Conservation (phyloP, 2,888 invertebrate species). For the Cephus rjabovi region DNA sequence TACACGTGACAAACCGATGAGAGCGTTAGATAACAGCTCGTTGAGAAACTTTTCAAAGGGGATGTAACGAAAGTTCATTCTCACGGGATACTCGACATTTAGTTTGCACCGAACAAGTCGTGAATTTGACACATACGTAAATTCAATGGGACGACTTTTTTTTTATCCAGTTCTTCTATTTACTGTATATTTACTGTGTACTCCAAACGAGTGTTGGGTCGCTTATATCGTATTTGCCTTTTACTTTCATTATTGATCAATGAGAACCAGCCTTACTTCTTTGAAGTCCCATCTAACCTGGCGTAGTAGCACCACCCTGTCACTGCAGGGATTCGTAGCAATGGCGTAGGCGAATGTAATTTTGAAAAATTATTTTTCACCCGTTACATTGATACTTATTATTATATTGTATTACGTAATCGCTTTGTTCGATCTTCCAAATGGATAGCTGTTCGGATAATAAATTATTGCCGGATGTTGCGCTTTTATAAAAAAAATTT, state of each 20-base stretch:
- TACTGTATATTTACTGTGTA: not conserved
- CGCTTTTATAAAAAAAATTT: not conserved
- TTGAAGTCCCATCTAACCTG: not conserved
- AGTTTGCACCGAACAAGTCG: not conserved
- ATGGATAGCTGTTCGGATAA: too few species aligned
- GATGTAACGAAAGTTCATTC: not conserved
- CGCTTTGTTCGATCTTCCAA: too few species aligned
- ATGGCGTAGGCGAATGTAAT: not conserved
- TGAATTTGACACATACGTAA: not conserved
- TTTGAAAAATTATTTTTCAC: not conserved
- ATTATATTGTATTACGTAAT: not conserved
- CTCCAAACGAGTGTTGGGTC: not conserved
- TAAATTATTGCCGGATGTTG: not conserved
- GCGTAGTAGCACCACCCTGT: not conserved
- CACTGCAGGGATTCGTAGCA: not conserved
- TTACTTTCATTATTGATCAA: not conserved
- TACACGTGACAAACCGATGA: not conserved
- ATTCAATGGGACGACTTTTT: not conserved
- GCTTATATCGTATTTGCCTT: not conserved
- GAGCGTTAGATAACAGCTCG: too few species aligned
- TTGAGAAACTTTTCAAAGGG: not conserved
- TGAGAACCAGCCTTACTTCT: not conserved
- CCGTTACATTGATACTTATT: not conserved
- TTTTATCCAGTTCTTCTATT: not conserved
- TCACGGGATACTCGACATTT: not conserved